phyloP scores from a whole-genome alignment of 2,888 invertebrate genomes.

The Aelia acuminata region DNA sequence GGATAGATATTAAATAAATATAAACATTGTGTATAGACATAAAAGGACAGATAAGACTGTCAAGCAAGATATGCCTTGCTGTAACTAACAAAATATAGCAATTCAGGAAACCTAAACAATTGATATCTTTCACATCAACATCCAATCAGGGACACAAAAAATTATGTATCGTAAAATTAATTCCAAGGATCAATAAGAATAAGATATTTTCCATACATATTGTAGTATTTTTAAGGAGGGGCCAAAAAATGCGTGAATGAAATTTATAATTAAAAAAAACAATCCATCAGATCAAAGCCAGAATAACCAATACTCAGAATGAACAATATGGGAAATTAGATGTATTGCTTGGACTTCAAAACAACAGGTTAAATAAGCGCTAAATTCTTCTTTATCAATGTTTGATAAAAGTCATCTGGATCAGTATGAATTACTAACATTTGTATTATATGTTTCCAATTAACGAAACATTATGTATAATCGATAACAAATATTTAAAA shows the following conservation, averaged over 20 bases:
- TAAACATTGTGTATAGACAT: no score
- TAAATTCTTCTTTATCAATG: not conserved
- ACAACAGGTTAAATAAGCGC: not conserved
- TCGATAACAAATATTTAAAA: not conserved
- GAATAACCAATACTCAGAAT: not conserved
- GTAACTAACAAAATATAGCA: not conserved
- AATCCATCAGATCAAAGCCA: not conserved
- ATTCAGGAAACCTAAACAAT: not conserved
- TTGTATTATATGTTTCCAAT: not conserved
- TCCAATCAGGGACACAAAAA: no score
- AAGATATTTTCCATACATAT: no score
- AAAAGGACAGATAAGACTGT: not conserved
- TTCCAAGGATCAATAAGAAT: no score
- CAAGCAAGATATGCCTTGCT: not conserved
- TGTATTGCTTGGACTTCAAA: not conserved
- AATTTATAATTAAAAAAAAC: not conserved
- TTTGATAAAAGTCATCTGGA: not conserved
- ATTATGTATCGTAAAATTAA: no score
- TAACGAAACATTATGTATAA: not conserved
- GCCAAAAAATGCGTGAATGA: no score
- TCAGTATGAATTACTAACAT: not conserved
- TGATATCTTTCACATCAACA: not conserved
- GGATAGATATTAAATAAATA: no score
- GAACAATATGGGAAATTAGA: not conserved
- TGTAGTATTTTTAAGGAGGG: no score